Base-by-base conservation (phyloP, 2,888 invertebrate species). In the Parnassius mnemosyne region DNA sequence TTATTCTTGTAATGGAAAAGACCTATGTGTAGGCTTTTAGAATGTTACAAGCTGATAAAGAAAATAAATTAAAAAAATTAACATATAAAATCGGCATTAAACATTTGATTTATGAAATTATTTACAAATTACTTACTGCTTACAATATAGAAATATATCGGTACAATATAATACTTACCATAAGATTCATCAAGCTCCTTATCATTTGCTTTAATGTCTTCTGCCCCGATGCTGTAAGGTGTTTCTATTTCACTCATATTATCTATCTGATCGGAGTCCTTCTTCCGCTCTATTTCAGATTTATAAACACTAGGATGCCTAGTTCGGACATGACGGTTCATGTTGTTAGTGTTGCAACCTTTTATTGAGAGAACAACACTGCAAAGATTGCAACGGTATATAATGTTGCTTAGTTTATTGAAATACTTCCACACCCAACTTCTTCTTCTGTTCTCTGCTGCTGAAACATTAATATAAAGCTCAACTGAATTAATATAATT, bases 361-460 rank as follows among this genome's bases (percentile, higher is more conserved):
- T 90, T 90, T 67, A 90, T 91, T 3, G 91, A 91, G 1, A 91
- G 72, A 3, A 89, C 87, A 0, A 84, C 86, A 43, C 81, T 83
- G 75, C 91, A 91, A 0, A 90, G 65, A 49, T 79, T 84, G 69
- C 91, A 91, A 2, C 85, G 83, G 71, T 85, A 90, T 52, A 89
- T 87, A 0, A 86, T 84, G 67, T 78, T 85, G 71, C 85, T 87
- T 41, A 90, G 69, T 56, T 81, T 84, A 50, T 86, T 83, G 50
- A 91, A 91, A 67, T 90, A 89, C 61, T 91, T 90, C 91, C 91
- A 91, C 0, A 91, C 88, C 91, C 91, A 91, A 64, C 91, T 91
- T 49, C 89, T 77, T 53, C 60, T 63, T 16, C 63, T 60, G 16
- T 63, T 60, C 34, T 55, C 63, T 53, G 59, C 42, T 9, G 79